A percentile compares a stretch with the other conserved stretches of the same genome.
phyloP scores from a whole-genome alignment of 2,113 vertebrate species.

The Nothobranchius kuhntae region DNA sequence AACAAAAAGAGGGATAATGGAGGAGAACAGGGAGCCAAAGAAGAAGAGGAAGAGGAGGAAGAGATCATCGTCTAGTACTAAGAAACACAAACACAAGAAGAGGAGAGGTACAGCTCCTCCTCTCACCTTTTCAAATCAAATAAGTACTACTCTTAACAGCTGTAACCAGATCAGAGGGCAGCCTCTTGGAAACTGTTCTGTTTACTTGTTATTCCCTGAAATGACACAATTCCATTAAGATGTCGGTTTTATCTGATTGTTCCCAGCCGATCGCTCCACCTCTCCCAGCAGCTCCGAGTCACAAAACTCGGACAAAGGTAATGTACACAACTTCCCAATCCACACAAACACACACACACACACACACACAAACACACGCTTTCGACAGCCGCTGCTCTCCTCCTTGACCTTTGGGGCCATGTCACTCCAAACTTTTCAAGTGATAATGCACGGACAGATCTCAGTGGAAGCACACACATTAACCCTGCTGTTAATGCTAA shows the following conservation, averaged over 20 bases:
- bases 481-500: conserved; percentile 23
- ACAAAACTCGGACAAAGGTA: conserved; percentile 76
- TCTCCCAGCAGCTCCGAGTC: conserved; percentile 76
- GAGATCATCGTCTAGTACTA: conserved; percentile 64
- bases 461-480: background rate
- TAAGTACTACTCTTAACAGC: background rate
- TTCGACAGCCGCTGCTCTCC: background rate
- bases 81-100: conserved; percentile 76
- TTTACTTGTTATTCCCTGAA: conserved; percentile 5
- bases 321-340: conserved; percentile 13
- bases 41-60: conserved; percentile 53
- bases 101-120: conserved; percentile 53
- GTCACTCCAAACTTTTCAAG: conserved; percentile 28
- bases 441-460: conserved; percentile 33
- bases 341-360: background rate
- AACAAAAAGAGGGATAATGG: conserved; percentile 59
- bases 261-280: conserved; percentile 37
- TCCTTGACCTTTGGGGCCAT: background rate
- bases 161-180: conserved; percentile 5
- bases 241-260: conserved; percentile 8
- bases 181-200: background rate
- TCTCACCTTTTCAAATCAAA: background rate
- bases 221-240: background rate
- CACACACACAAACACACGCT: background rate
- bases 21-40: conserved; percentile 66